Evolutionary conservation across 2,888 invertebrate genomes (phyloP).

Genomic region (Conops quadrifasciatus): DNA sequence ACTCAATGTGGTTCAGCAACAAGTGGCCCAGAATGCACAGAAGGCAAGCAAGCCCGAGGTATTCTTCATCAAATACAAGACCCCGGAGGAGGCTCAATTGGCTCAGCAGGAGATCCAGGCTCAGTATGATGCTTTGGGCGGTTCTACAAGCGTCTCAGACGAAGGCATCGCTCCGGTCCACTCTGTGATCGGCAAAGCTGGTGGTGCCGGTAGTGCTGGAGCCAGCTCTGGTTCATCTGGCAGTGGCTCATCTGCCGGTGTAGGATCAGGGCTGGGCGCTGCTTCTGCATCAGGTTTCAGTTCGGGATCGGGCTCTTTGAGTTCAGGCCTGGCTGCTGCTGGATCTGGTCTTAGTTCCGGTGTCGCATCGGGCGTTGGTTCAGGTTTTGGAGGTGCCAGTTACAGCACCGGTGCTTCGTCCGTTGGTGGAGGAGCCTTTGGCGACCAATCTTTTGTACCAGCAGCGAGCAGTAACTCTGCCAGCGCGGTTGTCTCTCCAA

Average conservation of each 20-base stretch:
- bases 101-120: constrained; percentile 63
- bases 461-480: constrained; percentile 30
- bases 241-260: neutral
- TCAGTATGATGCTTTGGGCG: constrained; percentile 61
- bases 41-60: constrained; percentile 63
- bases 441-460: constrained; percentile 47
- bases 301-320: constrained; percentile 34
- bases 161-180: constrained; percentile 60
- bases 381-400: neutral
- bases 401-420: constrained; percentile 17
- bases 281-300: constrained; percentile 30
- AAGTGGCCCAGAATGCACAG: constrained; percentile 69
- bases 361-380: neutral
- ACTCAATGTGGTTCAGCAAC: constrained; percentile 67
- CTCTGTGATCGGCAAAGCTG: constrained; percentile 49
- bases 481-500: constrained; percentile 40
- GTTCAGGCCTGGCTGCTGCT: neutral
- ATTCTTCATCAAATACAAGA: constrained; percentile 65
- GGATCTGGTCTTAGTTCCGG: neutral
- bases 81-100: constrained; percentile 61
- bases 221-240: constrained; percentile 1
- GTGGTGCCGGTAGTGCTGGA: constrained; percentile 32
- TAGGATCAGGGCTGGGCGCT: neutral
- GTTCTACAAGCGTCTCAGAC: constrained; percentile 60
- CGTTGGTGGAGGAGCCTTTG: constrained; percentile 29